Conservation (phyloP, 2,797 vertebrate genomes). For the Acrocephalus scirpaceus region DNA sequence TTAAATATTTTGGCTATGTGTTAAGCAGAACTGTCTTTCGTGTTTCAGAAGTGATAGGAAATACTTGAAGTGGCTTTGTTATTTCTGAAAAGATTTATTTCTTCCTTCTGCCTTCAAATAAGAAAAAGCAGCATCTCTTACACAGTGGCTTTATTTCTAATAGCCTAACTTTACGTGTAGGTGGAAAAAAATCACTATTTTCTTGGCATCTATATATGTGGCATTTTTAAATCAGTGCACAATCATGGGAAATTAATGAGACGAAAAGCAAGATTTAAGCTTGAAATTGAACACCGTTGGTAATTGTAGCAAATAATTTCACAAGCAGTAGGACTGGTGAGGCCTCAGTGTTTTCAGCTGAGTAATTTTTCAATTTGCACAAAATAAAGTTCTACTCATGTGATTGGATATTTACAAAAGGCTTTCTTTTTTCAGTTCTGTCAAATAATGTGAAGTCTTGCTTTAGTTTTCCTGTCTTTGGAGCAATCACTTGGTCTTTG, state of each 20-base stretch:
- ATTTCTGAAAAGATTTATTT: background rate
- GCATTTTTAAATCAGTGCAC: background rate
- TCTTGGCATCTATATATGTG: background rate
- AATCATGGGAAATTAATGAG: background rate
- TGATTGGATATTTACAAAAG: background rate
- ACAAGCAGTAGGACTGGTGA: background rate
- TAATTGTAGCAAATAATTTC: background rate
- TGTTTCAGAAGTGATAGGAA: background rate
- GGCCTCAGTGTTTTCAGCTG: background rate
- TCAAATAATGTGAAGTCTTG: conserved; percentile 4
- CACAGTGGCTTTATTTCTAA: background rate
- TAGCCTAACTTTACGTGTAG: background rate
- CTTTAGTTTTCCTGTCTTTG: background rate
- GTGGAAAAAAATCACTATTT: background rate
- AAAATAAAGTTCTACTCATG: background rate
- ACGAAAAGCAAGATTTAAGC: background rate
- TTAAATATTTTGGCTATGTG: background rate
- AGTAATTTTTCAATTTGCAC: background rate
- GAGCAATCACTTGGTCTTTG: background rate
- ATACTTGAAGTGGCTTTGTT: background rate
- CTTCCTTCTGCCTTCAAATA: background rate
- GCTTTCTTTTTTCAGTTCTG: background rate
- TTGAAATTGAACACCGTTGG: background rate
- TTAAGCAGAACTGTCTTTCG: background rate
- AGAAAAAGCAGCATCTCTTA: background rate